phyloP scores from a whole-genome alignment of 2,797 vertebrate species.

The Channallabes apus region DNA sequence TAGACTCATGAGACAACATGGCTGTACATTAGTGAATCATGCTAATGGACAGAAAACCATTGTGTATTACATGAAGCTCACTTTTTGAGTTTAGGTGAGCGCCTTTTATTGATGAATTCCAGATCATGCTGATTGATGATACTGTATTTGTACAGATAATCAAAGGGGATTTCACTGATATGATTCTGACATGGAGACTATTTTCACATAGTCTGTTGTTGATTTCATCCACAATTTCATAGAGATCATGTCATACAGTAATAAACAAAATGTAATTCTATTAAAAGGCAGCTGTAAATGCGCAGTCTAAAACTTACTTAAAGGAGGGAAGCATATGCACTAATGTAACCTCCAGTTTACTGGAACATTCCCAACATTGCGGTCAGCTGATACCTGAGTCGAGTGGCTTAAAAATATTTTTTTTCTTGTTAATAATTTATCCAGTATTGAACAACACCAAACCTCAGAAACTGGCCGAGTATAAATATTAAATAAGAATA shows the following conservation, averaged over 20 bases:
- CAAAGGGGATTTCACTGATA: not conserved
- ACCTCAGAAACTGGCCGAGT: not conserved
- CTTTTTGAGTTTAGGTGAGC: not conserved
- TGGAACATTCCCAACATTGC: not conserved
- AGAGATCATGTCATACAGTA: not conserved
- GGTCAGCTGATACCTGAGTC: not conserved
- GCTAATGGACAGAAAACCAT: not conserved
- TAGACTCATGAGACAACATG: not conserved
- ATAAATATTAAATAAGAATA: not conserved
- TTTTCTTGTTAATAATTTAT: conserved; percentile 2
- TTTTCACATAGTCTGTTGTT: not conserved
- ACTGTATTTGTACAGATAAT: not conserved
- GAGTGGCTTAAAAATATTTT: not conserved
- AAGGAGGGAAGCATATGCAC: not conserved
- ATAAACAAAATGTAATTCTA: not conserved
- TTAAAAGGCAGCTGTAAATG: not conserved
- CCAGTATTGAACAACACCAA: not conserved
- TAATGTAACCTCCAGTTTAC: not conserved
- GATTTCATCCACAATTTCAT: not conserved
- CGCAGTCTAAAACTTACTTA: not conserved
- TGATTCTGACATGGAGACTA: not conserved
- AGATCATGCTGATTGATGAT: not conserved
- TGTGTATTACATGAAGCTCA: not conserved
- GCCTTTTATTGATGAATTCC: not conserved
- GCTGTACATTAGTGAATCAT: not conserved